Base-by-base conservation (phyloP, 2,797 vertebrate genomes). In the Coreius guichenoti region DNA sequence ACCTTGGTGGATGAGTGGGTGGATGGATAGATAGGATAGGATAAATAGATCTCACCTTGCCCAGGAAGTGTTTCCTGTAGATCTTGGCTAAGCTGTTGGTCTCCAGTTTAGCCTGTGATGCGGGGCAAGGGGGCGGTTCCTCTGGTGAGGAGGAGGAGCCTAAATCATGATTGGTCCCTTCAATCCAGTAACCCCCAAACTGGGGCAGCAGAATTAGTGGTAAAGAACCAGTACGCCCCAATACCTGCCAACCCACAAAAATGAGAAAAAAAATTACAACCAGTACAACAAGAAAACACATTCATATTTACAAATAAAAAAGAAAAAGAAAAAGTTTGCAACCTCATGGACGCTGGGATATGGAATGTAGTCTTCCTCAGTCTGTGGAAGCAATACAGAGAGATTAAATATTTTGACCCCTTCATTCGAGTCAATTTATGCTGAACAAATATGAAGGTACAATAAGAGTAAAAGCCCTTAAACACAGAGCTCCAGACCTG, bases 271-370 rank as follows among this genome's bases (percentile, higher is more conserved):
- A 45, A 4, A 54, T 63, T n/a, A 45, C n/a, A 61, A 12, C 16
- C 21, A 51, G 65, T 16, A 54, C 23, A 54, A 29, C 49, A 69
- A 63, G 9, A 63, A 45, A 56, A 69, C 4, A 39, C 19, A 45
- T 29, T 21, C 21, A 2, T 47, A 45, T 49, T 23, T 7, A 29
- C 12, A 68, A 68, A 21, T 31, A 56, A 33, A 69, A 49, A 49
- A 36, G 0, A 5, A 3, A 0, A 19, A 69, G 70, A 80, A 6
- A 21, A 45, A n/a, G 33, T 69, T 73, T 36, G 45, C 77, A 94
- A 99, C 98, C 98, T 99, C 98, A 0, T 99, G 98, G 89, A 99
- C 98, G 33, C 98, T 98, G 81, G 98, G 98, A 84, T 99, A 99
- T 0, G 98, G 98, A 92, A 99, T 99, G 89, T 99, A 99, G 91